Percentiles rank a stretch among this genome's conserved stretches.
Evolutionary conservation across 2,113 vertebrate species (phyloP).

Genomic region (Notothenia rossii): DNA sequence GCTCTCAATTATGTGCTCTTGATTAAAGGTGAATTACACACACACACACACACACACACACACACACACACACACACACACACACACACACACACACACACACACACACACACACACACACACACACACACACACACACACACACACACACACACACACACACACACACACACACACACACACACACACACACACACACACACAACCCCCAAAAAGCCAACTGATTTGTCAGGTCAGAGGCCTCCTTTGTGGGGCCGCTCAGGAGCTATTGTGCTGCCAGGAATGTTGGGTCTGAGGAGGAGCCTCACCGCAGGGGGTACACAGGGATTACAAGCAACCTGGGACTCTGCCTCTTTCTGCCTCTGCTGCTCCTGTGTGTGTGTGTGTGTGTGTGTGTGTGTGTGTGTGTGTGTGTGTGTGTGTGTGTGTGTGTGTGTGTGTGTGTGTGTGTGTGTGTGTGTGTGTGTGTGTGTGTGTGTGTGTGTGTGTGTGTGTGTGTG

Average conservation of each 20-base stretch:
- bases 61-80: slow-evolving; percentile 11
- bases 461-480: slow-evolving; percentile 11
- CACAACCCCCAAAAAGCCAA: slow-evolving; percentile 52
- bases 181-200: slow-evolving; percentile 43
- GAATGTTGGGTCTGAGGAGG: slow-evolving; percentile 92
- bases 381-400: slow-evolving; percentile 63
- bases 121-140: not conserved
- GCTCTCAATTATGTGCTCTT: not conserved
- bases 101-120: slow-evolving; percentile 43
- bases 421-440: slow-evolving; percentile 40
- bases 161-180: slow-evolving; percentile 3
- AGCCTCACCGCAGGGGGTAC: slow-evolving; percentile 91
- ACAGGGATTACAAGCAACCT: slow-evolving; percentile 98
- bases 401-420: slow-evolving; percentile 68
- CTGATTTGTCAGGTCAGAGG: slow-evolving; percentile 86
- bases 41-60: not conserved
- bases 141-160: slow-evolving; percentile 7
- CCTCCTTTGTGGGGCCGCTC: slow-evolving; percentile 78
- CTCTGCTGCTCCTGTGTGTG: slow-evolving; percentile 84
- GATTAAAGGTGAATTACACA: not conserved
- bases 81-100: slow-evolving; percentile 4
- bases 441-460: slow-evolving; percentile 71
- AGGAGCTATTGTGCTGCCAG: slow-evolving; percentile 91
- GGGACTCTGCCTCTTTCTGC: slow-evolving; percentile 99
- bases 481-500: slow-evolving; percentile 72